These are phyloP conservation scores for Thermophis baileyi DNA, from an alignment of 2,113 vertebrate species.

Conservation along the genomic window DNA sequence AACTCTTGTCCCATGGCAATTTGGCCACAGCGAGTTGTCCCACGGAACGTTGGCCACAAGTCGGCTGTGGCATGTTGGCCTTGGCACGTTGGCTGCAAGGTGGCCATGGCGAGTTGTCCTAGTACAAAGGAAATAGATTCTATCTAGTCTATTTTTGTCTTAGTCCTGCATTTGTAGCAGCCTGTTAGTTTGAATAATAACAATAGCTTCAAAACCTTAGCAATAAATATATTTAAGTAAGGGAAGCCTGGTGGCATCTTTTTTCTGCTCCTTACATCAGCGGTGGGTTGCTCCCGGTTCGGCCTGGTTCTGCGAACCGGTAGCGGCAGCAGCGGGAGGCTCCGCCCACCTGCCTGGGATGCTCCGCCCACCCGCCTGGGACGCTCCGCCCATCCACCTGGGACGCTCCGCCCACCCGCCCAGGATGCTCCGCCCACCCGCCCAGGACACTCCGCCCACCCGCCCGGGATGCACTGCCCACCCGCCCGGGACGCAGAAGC, in stretches of 20 bases:
- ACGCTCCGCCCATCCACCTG: too few relatives aligned
- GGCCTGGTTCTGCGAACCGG: too few relatives aligned
- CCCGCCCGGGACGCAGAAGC: too few relatives aligned
- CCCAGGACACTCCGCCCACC: too few relatives aligned
- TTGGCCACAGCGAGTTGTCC: not conserved
- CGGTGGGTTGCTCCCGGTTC: too few relatives aligned
- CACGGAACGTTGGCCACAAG: not conserved
- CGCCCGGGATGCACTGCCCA: too few relatives aligned
- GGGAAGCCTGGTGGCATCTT: not conserved
- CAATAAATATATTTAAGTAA: not conserved
- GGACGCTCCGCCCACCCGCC: too few relatives aligned
- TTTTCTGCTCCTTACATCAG: not conserved
- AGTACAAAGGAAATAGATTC: not conserved
- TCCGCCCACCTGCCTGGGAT: too few relatives aligned
- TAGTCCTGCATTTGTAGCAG: not conserved
- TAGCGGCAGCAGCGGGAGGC: too few relatives aligned
- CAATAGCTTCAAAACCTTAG: not conserved
- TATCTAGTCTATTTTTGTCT: not conserved
- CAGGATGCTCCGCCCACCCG: too few relatives aligned
- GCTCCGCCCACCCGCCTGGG: too few relatives aligned
- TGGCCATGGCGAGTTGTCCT: not conserved
- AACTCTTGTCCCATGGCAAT: not conserved
- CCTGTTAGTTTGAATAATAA: not conserved
- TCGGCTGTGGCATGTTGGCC: not conserved
- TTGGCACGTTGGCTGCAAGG: too few relatives aligned